Percentiles rank a stretch among this genome's conserved stretches.
Evolutionary conservation across 37 sponge, comb jelly and placozoan species (phyloP).

Genomic region (Beroe forskalii): DNA sequence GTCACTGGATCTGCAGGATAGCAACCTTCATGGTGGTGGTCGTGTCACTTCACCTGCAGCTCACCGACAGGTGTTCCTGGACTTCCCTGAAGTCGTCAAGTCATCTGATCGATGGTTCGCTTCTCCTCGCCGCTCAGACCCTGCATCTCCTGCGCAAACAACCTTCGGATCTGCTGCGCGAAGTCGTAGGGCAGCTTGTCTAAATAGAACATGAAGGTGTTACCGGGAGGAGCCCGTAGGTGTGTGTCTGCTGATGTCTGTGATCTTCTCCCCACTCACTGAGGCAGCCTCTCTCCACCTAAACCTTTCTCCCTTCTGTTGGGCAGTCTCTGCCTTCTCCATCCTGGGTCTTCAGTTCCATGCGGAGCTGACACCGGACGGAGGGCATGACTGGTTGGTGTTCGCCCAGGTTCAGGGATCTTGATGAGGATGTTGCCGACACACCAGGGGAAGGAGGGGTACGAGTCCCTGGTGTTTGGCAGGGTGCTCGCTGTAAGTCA

Average conservation of each 20-base stretch:
- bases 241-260: conserved; percentile 11
- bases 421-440: conserved; percentile 12
- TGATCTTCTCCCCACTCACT: not conserved
- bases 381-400: not conserved
- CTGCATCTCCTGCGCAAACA: not conserved
- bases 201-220: not conserved
- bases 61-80: too few species aligned
- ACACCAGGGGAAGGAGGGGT: conserved; percentile 57
- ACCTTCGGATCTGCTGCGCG: too few species aligned
- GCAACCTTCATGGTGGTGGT: too few species aligned
- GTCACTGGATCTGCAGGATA: too few species aligned
- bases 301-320: not conserved
- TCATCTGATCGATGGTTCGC: not conserved
- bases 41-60: too few species aligned
- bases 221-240: conserved; percentile 2
- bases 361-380: not conserved
- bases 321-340: not conserved
- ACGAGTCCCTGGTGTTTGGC: not conserved
- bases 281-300: not conserved
- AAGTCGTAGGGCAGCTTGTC: not conserved
- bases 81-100: not conserved
- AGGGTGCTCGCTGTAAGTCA: not conserved
- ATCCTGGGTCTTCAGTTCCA: not conserved
- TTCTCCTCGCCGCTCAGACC: not conserved
- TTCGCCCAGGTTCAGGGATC: conserved; percentile 40